Evolutionary conservation across 2,797 vertebrate genomes (phyloP), one percentile per base, ranked within the genome.

Genomic region (Amblyopsis hoosieri): DNA sequence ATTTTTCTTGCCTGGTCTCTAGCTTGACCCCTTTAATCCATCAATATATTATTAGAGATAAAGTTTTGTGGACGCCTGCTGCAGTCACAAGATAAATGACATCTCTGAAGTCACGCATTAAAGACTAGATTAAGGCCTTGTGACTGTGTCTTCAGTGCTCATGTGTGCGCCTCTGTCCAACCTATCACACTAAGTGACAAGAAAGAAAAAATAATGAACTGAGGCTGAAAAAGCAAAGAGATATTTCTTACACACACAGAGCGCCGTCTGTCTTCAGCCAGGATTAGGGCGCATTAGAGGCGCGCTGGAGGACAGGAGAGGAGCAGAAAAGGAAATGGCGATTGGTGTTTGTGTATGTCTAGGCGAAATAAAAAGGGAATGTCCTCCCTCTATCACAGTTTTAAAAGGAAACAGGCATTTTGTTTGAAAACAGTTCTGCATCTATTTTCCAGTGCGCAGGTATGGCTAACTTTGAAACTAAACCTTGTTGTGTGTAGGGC

Each of bases 21-120:
- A 96, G 96, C 95, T 97, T 98, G 97, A 99, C 97, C 97, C 96
- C 97, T 99, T 99, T 99, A 99, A 99, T 99, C 97, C 97, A 99
- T 99, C 97, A 98, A 99, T 99, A 99, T 98, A 99, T 99, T 99
- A 99, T 99, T 99, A 99, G 97, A 99, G 97, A 99, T 99, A 99
- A 99, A 99, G 96, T 99, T 94, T 98, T 96, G 96, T 96, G 96
- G 96, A 97, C 94, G 96, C 97, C 97, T 98, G 96, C 97, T 99
- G 97, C 97, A 99, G 97, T 98, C 97, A 98, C 96, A 98, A 99
- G 97, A 99, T 99, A 99, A 99, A 99, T 99, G 97, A 96, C 96
- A 97, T 97, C 96, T 99, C 97, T 98, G 97, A 99, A 99, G 97
- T 99, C 97, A 97, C 95, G 97, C 97, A 99, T 99, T 99, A 99